phyloP scores from a whole-genome alignment of 2,888 invertebrate species.

The Muscina levida region DNA sequence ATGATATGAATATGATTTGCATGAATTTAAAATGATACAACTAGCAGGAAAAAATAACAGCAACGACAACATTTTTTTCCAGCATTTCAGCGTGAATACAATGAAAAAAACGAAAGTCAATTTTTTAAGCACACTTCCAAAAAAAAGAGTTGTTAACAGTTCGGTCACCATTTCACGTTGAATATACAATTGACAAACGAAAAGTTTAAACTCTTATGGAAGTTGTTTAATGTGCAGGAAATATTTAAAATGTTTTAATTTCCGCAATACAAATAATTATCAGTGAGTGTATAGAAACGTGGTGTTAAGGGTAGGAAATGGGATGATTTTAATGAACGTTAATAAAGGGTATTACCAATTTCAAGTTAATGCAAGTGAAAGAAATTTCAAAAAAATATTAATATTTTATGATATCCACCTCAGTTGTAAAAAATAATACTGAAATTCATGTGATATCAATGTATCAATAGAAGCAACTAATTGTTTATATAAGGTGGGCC shows the following conservation, averaged over 20 bases:
- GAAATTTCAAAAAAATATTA: too few relatives aligned
- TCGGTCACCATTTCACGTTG: conserved; percentile 4
- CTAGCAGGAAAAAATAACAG: background rate
- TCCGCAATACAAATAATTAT: conserved; percentile 14
- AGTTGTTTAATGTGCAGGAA: conserved; percentile 15
- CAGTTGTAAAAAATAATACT: too few relatives aligned
- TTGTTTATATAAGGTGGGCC: too few relatives aligned
- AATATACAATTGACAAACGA: conserved; percentile 8
- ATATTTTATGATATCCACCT: too few relatives aligned
- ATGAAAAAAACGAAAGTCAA: background rate
- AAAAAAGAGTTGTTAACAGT: conserved; percentile 2
- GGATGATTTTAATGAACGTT: too few relatives aligned
- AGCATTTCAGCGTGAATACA: too few relatives aligned
- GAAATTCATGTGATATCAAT: too few relatives aligned
- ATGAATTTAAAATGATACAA: conserved; percentile 50
- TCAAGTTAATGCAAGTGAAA: too few relatives aligned
- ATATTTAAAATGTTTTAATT: background rate
- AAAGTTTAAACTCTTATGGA: conserved; percentile 1
- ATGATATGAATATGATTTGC: conserved; percentile 55
- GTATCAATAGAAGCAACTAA: too few relatives aligned
- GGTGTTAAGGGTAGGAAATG: background rate
- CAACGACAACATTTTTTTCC: conserved; percentile 3
- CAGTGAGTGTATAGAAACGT: too few relatives aligned
- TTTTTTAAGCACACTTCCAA: background rate
- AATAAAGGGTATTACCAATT: too few relatives aligned